Conservation (phyloP, 2,113 vertebrate species). For the Pseudorasbora parva region DNA sequence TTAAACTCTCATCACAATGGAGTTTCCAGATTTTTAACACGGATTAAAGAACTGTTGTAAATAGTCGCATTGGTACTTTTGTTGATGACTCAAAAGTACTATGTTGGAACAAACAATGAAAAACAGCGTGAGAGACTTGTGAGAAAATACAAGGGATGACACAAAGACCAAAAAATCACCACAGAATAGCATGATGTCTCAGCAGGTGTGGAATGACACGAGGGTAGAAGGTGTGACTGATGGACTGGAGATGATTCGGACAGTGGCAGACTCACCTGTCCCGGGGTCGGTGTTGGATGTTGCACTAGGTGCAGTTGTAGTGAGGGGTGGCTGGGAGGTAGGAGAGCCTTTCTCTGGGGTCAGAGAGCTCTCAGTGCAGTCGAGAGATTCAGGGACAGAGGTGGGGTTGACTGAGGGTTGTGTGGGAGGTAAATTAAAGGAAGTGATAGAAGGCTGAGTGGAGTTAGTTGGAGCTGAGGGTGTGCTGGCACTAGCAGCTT, state of each 20-base stretch:
- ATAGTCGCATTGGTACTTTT: background rate
- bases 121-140: background rate
- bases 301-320: slow-evolving; percentile 81
- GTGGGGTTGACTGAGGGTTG: slow-evolving; percentile 61
- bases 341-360: slow-evolving; percentile 80
- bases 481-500: slow-evolving; percentile 81
- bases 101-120: background rate
- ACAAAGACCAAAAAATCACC: slow-evolving; percentile 7
- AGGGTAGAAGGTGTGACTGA: background rate
- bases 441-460: slow-evolving; percentile 64
- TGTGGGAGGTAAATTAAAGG: slow-evolving; percentile 60
- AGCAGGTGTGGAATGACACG: slow-evolving; percentile 4
- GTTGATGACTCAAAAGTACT: background rate
- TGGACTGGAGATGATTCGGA: background rate
- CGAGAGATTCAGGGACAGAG: slow-evolving; percentile 49
- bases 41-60: too few relatives aligned
- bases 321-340: slow-evolving; percentile 78
- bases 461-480: slow-evolving; percentile 71
- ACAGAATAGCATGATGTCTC: background rate
- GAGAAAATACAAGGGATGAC: background rate
- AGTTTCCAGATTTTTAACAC: too few relatives aligned
- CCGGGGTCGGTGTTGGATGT: slow-evolving; percentile 78
- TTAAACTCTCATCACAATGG: too few relatives aligned
- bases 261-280: slow-evolving; percentile 86
- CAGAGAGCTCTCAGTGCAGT: slow-evolving; percentile 77